Evolutionary conservation across 2,113 vertebrate genomes (phyloP).

Genomic region (Corythaeola cristata): DNA sequence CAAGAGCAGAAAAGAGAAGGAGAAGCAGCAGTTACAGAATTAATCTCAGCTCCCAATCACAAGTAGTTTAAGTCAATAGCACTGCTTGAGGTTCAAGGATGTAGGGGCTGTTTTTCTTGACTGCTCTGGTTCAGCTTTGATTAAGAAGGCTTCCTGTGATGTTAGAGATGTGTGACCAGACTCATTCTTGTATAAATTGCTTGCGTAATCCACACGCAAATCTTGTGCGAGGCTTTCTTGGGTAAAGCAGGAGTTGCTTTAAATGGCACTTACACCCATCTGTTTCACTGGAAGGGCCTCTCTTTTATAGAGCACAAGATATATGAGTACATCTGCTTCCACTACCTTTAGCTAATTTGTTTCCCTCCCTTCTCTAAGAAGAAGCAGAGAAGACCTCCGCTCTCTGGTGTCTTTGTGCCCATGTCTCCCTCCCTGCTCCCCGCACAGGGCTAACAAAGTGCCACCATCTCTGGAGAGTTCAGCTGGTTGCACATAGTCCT

Average conservation of each 20-base stretch:
- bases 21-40: background rate
- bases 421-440: background rate
- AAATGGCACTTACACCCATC: conserved; percentile 55
- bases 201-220: conserved; percentile 39
- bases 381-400: background rate
- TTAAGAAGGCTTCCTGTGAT: background rate
- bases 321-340: conserved; percentile 5
- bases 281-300: conserved; percentile 40
- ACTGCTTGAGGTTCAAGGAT: background rate
- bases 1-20: background rate
- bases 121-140: background rate
- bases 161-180: background rate
- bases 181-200: conserved; percentile 4
- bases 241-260: conserved; percentile 41
- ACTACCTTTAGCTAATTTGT: background rate
- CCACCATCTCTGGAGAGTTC: background rate
- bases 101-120: background rate
- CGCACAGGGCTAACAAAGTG: background rate
- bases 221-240: conserved; percentile 33
- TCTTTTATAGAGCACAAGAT: background rate
- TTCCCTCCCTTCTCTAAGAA: background rate
- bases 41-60: background rate
- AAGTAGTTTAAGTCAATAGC: background rate
- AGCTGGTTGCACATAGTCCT: background rate
- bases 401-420: background rate